Percentiles rank a stretch among this genome's conserved stretches.
Evolutionary conservation across 2,888 invertebrate genomes (phyloP).

Genomic region (Morpho deidamia): DNA sequence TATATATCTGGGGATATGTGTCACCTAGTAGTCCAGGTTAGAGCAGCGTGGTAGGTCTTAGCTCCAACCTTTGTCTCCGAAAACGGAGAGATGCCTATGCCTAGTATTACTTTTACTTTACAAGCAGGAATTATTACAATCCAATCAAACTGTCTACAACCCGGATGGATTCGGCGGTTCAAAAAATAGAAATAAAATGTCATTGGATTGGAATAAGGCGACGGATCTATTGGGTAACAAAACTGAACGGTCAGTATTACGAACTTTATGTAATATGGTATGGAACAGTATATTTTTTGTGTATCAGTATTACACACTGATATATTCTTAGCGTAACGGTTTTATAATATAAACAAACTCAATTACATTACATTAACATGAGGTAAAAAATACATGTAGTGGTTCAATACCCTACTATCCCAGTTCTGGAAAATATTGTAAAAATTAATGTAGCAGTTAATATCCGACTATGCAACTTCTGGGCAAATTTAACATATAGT

Average conservation of each 20-base stretch:
- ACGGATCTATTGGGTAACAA: conserved; percentile 11
- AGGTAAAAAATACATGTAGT: background rate
- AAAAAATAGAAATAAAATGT: background rate
- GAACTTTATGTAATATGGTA: conserved; percentile 31
- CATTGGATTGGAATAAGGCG: conserved; percentile 20
- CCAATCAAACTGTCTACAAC: too few relatives aligned
- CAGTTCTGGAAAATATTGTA: background rate
- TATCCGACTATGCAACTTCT: background rate
- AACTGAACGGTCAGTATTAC: conserved; percentile 22
- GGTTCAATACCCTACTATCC: background rate
- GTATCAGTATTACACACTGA: background rate
- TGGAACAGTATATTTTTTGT: conserved; percentile 20
- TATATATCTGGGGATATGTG: too few relatives aligned
- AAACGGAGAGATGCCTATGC: too few relatives aligned
- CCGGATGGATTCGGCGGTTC: too few relatives aligned
- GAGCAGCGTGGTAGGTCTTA: too few relatives aligned
- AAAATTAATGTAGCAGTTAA: background rate
- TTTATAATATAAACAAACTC: too few relatives aligned
- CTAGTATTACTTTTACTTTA: too few relatives aligned
- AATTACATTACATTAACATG: too few relatives aligned
- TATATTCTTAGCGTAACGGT: background rate
- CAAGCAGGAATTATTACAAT: too few relatives aligned
- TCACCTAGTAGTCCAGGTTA: too few relatives aligned
- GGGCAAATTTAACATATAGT: too few relatives aligned
- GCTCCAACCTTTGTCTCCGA: too few relatives aligned